These are phyloP conservation scores for Machimus rusticus DNA, from an alignment of 2,888 invertebrate genomes.

Conservation along the genomic window DNA sequence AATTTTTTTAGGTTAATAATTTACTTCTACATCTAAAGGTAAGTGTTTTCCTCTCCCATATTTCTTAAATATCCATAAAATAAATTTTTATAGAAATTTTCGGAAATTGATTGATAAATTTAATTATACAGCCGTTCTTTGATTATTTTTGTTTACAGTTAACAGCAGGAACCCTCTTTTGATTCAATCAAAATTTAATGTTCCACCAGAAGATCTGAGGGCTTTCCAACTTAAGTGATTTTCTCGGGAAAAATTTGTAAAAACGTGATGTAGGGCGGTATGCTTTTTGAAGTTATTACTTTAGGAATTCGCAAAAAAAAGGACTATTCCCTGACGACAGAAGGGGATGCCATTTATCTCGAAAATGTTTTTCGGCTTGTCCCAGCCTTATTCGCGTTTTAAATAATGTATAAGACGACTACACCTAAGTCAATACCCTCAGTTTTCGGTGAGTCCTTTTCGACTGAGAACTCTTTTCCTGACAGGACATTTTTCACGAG, in stretches of 20 bases:
- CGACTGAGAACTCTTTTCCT: background rate
- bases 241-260: background rate
- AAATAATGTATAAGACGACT: conserved; percentile 16
- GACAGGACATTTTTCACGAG: background rate
- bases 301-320: background rate
- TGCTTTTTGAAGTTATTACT: conserved; percentile 18
- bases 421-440: conserved; percentile 10
- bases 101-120: background rate
- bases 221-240: conserved; percentile 32
- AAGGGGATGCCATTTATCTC: background rate
- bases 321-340: background rate
- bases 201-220: conserved; percentile 8
- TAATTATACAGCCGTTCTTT: background rate
- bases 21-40: too few relatives aligned
- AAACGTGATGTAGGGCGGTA: background rate
- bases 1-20: too few relatives aligned
- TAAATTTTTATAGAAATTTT: background rate
- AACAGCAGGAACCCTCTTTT: background rate
- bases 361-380: background rate
- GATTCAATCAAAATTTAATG: conserved; percentile 21
- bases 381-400: background rate
- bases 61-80: background rate
- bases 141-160: background rate
- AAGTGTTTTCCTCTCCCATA: too few relatives aligned
- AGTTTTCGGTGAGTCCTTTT: background rate